These are phyloP conservation scores for Sula dactylatra DNA, from an alignment of 2,113 vertebrate species.

Conservation along the genomic window DNA sequence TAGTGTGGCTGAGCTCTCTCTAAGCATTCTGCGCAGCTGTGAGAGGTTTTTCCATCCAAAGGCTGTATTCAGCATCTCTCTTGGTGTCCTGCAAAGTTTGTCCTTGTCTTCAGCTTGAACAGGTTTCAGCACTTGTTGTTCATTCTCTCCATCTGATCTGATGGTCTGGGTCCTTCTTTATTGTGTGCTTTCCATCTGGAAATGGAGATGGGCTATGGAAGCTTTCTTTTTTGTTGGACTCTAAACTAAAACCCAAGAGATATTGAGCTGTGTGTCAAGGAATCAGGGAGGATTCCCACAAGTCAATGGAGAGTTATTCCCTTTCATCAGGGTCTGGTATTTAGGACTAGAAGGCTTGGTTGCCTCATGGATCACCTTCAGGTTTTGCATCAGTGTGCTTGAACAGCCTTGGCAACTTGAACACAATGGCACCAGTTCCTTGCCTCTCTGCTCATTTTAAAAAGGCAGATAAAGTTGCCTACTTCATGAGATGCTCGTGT, in stretches of 20 bases:
- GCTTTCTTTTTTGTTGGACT: background rate
- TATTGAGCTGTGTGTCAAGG: background rate
- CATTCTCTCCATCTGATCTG: background rate
- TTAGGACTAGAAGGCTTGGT: background rate
- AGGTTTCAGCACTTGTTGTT: background rate
- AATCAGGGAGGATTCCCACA: background rate
- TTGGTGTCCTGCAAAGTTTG: background rate
- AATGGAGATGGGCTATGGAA: background rate
- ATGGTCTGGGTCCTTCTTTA: background rate
- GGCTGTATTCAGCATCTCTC: background rate
- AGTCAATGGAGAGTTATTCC: background rate
- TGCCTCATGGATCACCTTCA: background rate
- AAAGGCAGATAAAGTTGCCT: background rate
- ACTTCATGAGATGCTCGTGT: background rate
- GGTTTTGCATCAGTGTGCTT: background rate
- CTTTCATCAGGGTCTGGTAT: background rate
- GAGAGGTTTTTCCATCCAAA: background rate
- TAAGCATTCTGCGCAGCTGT: background rate
- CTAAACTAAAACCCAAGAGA: background rate
- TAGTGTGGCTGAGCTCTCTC: background rate
- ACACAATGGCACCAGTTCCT: background rate
- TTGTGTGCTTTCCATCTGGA: background rate
- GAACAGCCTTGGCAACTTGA: background rate
- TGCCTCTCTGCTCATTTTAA: background rate
- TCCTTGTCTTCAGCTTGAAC: background rate